These are phyloP conservation scores for Salmo trutta DNA, from an alignment of 2,797 vertebrate genomes.

Conservation along the genomic window DNA sequence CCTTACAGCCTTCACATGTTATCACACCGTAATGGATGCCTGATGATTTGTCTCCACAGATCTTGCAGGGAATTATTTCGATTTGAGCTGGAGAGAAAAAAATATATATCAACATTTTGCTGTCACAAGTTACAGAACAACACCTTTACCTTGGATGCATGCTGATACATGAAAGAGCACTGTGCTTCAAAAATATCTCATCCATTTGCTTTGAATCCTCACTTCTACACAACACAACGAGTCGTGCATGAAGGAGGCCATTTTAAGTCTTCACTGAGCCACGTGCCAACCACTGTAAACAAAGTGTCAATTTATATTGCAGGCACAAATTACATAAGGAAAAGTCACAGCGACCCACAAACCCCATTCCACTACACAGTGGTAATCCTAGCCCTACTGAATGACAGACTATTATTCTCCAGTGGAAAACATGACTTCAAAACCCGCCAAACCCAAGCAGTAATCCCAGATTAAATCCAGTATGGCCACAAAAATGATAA, in stretches of 20 bases:
- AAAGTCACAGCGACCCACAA: conserved; percentile 28
- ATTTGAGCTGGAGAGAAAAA: conserved; percentile 97
- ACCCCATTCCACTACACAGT: conserved; percentile 28
- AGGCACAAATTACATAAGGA: conserved; percentile 48
- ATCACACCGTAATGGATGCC: conserved; percentile 99
- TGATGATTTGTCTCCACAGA: conserved; percentile 99
- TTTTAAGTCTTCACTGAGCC: conserved; percentile 63
- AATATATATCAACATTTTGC: conserved; percentile 60
- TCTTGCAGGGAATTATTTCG: conserved; percentile 99
- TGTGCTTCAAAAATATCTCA: conserved; percentile 75
- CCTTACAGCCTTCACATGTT: conserved; percentile 99
- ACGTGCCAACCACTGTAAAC: conserved; percentile 54
- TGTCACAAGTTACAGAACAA: conserved; percentile 69
- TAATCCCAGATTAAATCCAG: conserved; percentile 51
- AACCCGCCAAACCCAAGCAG: conserved; percentile 46
- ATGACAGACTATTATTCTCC: conserved; percentile 40
- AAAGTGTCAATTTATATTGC: conserved; percentile 55
- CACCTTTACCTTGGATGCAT: conserved; percentile 71
- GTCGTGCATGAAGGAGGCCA: conserved; percentile 55
- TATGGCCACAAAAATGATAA: conserved; percentile 39
- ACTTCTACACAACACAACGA: conserved; percentile 60
- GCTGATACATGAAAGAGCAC: conserved; percentile 75
- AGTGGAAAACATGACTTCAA: conserved; percentile 50
- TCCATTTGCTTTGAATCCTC: conserved; percentile 67
- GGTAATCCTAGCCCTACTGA: conserved; percentile 20